Base-by-base conservation (phyloP, 2,797 vertebrate genomes). In the Lacerta agilis region DNA sequence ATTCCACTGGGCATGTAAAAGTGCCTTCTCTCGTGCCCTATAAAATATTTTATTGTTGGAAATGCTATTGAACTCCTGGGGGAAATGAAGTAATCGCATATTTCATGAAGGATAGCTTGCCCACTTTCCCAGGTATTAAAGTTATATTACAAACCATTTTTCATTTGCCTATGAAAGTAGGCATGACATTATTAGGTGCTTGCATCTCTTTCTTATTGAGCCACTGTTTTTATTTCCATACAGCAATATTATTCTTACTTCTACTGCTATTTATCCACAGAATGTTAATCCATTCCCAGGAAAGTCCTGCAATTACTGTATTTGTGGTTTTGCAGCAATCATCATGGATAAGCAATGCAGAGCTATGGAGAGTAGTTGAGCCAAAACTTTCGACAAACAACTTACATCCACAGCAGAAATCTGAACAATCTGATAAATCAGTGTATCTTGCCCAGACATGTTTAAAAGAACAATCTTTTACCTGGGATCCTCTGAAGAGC, bases 81-180 rank as follows among this genome's bases (percentile, higher is more conserved):
- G 80, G 82, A 91, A 87, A 79, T 6, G 4, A 55, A 89, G 67
- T 77, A 86, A 75, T 86, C 72, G 82, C 72, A 55, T 33, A 78
- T 61, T 55, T 55, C 49, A 55, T 55, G 49, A 55, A 55, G 49
- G 49, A 55, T 55, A 15, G 13, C 13, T 55, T 55, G 49, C 49
- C 13, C 49, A 55, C 13, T 55, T 55, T 4, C 13, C 11, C 49
- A 55, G 23, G 18, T 77, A 17, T 76, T 7, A 33, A 89, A 82
- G 71, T 11, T 18, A 20, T 20, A 71, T 55, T 69, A 83, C 88
- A 79, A 77, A 64, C 18, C 20, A 82, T 45, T 82, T 20, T 3
- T 87, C 79, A 77, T 87, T 91, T 91, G 64, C 2, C 0, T 33
- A 0, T 20, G 1, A 27, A 84, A 90, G 82, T 87, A 88, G 77